Evolutionary conservation across 2,113 vertebrate species (phyloP).

Genomic region (Aphyosemion australe): DNA sequence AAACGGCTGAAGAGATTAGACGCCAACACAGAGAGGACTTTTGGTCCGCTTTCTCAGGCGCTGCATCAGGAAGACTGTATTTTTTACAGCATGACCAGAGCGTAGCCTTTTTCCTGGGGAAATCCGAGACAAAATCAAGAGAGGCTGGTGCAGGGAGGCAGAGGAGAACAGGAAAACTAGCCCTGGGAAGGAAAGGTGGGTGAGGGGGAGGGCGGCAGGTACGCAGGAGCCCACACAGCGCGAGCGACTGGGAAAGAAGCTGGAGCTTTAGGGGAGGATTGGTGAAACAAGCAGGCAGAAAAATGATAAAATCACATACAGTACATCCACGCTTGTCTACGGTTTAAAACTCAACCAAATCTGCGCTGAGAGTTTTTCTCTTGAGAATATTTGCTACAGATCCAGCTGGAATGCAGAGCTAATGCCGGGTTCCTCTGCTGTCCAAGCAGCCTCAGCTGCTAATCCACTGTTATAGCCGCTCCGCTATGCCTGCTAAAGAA

Average conservation of each 20-base stretch:
- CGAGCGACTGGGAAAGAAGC: constrained; percentile 47
- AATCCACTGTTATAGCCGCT: constrained; percentile 64
- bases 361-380: constrained; percentile 37
- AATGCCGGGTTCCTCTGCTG: constrained; percentile 56
- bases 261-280: constrained; percentile 48
- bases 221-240: constrained; percentile 59
- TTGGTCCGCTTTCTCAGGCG: constrained; percentile 76
- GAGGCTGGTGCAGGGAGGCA: constrained; percentile 67
- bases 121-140: constrained; percentile 81
- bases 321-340: constrained; percentile 40
- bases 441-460: constrained; percentile 64
- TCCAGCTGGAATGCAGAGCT: constrained; percentile 69
- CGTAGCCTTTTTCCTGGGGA: constrained; percentile 81
- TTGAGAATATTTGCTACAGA: constrained; percentile 57
- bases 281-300: constrained; percentile 33
- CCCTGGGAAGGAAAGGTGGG: constrained; percentile 62
- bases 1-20: constrained; percentile 24
- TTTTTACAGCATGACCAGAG: constrained; percentile 79
- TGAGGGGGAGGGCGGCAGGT: constrained; percentile 28
- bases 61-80: constrained; percentile 78
- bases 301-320: constrained; percentile 10
- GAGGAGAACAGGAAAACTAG: constrained; percentile 72
- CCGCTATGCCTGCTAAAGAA: constrained; percentile 52
- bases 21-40: constrained; percentile 46
- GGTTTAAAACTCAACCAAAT: constrained; percentile 31